phyloP scores from a whole-genome alignment of 2,113 vertebrate genomes.

The Carassius carassius region DNA sequence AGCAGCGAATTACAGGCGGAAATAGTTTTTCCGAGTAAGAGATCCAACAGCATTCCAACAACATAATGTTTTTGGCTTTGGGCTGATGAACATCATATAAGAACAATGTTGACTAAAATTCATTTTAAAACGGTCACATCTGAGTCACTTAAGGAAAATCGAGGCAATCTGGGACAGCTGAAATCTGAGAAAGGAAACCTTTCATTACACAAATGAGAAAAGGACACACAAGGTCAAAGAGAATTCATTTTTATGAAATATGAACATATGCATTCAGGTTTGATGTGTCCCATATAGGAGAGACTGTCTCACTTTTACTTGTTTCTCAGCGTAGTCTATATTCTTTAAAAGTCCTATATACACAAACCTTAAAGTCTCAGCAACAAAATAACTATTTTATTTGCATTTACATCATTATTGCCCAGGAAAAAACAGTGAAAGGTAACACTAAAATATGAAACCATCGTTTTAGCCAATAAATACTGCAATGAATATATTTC shows the following conservation, averaged over 20 bases:
- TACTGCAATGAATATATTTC: neutral
- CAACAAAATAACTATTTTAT: neutral
- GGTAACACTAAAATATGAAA: neutral
- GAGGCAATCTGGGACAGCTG: neutral
- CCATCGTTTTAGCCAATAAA: neutral
- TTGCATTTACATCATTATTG: neutral
- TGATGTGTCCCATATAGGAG: neutral
- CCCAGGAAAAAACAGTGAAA: neutral
- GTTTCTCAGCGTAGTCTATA: neutral
- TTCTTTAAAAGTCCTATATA: neutral
- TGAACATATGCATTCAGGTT: neutral
- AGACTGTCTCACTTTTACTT: too few relatives aligned
- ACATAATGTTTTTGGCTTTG: slow-evolving; percentile 2
- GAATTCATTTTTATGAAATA: neutral
- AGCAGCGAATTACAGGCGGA: neutral
- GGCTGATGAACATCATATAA: neutral
- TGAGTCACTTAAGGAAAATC: neutral
- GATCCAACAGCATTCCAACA: neutral
- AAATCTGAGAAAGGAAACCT: neutral
- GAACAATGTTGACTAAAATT: neutral
- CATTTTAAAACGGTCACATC: neutral
- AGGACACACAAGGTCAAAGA: neutral
- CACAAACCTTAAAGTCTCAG: neutral
- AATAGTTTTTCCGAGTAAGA: neutral
- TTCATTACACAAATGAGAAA: neutral